phyloP scores from a whole-genome alignment of 1,140 invertebrate species.

The Brachionus rotundiformis region DNA sequence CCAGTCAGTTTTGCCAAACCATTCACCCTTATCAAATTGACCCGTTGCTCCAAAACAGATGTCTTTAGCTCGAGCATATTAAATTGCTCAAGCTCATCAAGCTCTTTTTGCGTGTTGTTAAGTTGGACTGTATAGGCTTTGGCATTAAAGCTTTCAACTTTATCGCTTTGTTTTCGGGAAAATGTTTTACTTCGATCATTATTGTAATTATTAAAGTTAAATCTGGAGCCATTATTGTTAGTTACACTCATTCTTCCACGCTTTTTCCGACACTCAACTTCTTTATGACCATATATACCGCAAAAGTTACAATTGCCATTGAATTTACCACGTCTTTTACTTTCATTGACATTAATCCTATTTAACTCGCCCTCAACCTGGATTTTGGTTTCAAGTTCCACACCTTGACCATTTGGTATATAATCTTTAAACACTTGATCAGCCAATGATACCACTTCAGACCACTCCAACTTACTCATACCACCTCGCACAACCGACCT shows the following conservation, averaged over 20 bases:
- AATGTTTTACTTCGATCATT: neutral
- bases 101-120: neutral
- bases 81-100: conserved; percentile 13
- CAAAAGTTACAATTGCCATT: conserved; percentile 14
- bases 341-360: conserved; percentile 2
- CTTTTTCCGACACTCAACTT: conserved; percentile 4
- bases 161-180: neutral
- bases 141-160: neutral
- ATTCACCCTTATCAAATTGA: conserved; percentile 8
- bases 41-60: neutral
- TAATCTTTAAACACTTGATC: conserved; percentile 3
- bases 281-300: conserved; percentile 8
- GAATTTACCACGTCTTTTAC: neutral
- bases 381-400: neutral
- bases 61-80: neutral
- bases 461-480: neutral
- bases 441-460: neutral
- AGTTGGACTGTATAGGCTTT: neutral
- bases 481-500: neutral
- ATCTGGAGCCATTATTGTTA: neutral
- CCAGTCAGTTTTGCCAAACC: neutral
- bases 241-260: neutral
- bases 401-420: neutral
- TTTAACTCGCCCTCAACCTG: neutral
- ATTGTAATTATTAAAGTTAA: neutral